phyloP scores from a whole-genome alignment of 2,888 invertebrate species.

The Sclerodermus sp. region DNA sequence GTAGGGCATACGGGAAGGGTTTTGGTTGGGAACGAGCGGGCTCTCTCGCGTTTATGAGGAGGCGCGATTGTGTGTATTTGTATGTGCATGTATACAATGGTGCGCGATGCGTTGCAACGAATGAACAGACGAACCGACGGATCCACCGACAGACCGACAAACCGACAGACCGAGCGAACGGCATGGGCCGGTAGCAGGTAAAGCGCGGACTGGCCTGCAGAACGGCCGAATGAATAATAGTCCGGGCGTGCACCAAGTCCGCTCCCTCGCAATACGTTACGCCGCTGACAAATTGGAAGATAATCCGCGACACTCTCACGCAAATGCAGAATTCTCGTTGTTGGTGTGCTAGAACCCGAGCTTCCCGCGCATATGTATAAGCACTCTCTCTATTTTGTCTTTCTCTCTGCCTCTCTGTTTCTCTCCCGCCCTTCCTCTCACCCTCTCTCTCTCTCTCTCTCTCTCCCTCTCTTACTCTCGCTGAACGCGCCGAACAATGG shows the following conservation, averaged over 20 bases:
- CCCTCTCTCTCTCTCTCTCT: too few species aligned
- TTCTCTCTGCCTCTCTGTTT: neutral
- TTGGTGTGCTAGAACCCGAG: neutral
- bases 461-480: too few species aligned
- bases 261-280: constrained; percentile 28
- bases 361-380: too few species aligned
- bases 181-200: constrained; percentile 11
- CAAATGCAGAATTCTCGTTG: neutral
- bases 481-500: constrained; percentile 2
- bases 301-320: constrained; percentile 28
- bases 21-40: too few species aligned
- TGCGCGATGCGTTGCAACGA: too few species aligned
- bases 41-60: too few species aligned
- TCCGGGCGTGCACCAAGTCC: constrained; percentile 22
- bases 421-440: too few species aligned
- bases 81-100: too few species aligned
- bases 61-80: too few species aligned
- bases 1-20: too few species aligned
- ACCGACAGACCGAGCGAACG: too few species aligned
- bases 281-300: constrained; percentile 35
- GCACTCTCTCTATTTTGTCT: neutral
- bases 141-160: neutral
- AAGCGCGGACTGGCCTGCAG: constrained; percentile 9
- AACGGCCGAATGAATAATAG: constrained; percentile 33
- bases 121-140: too few species aligned